Base-by-base conservation (phyloP, 2,888 invertebrate genomes). In the Aporophyla lueneburgensis region DNA sequence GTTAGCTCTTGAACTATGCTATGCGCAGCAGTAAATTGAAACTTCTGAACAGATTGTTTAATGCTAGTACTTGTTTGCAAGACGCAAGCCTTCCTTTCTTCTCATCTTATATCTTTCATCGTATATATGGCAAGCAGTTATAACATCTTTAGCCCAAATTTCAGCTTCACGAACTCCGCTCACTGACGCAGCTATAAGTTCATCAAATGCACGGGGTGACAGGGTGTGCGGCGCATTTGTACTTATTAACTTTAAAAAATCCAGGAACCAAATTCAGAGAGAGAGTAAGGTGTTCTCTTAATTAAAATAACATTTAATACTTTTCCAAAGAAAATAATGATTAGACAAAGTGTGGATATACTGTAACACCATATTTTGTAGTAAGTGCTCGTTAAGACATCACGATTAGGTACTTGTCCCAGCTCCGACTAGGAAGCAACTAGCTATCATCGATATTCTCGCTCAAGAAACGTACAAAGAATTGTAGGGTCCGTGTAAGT, bases 361-460 rank as follows among this genome's bases (percentile, higher is more conserved):
- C 62, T 63, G 33, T 24, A 24, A 53, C 49, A 24, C 62, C 63
- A 51, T 80, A 74, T 80, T 80, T 74, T 74, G 54, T 69, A 12
- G 1, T 56, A 46, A 56, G 24, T 46, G 43, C 24, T 61, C 10
- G 14, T 73, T 58, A 14, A 40, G 40, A 19, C 9, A 56, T 14
- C 7, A 24, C 58, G 19, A 63, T 54, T 24, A 43, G 24, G 63
- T 5, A 43, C 10, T 10, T 63, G 43, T 12, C 24, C 43, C 19
- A 24, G 10, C 24, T 10, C 43, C 5, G 3, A 43, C 24, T 5
- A 43, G 63, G 19, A 63, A 43, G 43, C 16, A 43, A 43, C 40
- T 5, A 16, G n/a, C 40, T 43, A 16, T 10, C 43, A 27, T 9
- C 27, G 1, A 24, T 1, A 14, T 24, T 56, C 6, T 24, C 14